Evolutionary conservation across 2,113 vertebrate species (phyloP), one percentile per base, ranked within the genome.

Genomic region (Poeciliopsis occidentalis): DNA sequence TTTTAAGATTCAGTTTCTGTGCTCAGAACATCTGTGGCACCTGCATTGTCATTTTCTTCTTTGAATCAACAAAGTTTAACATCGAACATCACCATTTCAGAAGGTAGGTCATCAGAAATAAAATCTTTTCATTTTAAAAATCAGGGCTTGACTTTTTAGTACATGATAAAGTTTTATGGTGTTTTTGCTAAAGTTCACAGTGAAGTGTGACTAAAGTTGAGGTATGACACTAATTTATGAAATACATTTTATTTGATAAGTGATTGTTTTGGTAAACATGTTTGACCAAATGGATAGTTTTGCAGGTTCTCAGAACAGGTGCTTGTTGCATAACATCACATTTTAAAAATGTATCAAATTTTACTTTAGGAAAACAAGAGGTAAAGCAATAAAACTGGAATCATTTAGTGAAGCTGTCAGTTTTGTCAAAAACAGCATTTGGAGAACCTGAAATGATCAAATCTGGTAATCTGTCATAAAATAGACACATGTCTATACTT

Each of bases 91-190:
- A 60, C 34, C 19, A 2, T 27, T 75, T 41, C 22, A 26, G n/a
- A 62, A 73, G 88, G 88, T 90, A 83, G 22, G 84, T 69, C 29
- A 5, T 13, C 4, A n/a, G 17, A 57, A n/a, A 57, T 29, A 62
- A 62, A 62, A 30, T 13, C 26, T 60, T 19, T 57, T n/a, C 22
- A 57, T n/a, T 57, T 24, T 10, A 57, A n/a, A 57, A 57, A 57
- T 57, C 22, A 19, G 51, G 44, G 7, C 24, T 10, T 8, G 8
- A 57, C 51, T n/a, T 11, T 24, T 54, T 54, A n/a, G 22, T 24
- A n/a, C 51, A 54, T 47, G 8, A 54, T 24, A n/a, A 24, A 51
- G 51, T 19, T 4, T 47, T 47, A 19, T 47, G 44, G 15, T 15
- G 39, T 13, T 13, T 0, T 13, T 41, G 15, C 7, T 54, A 54